These are phyloP conservation scores for Silurus lanzhouensis DNA, from an alignment of 2,797 vertebrate genomes.

Conservation along the genomic window DNA sequence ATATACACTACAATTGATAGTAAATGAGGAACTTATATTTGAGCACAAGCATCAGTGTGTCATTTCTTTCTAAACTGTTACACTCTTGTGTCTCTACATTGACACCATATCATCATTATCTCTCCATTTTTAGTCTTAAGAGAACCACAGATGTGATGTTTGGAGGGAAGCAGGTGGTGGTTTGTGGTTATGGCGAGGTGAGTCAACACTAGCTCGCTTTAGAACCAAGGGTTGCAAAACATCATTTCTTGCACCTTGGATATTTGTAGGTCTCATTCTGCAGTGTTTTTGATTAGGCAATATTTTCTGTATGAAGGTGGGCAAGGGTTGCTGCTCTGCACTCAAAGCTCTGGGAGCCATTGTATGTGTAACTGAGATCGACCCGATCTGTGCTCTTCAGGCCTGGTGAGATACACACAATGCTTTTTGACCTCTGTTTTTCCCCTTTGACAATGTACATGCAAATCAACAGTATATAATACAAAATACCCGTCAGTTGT, in stretches of 20 bases:
- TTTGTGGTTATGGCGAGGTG: conserved; percentile 98
- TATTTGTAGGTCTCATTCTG: background rate
- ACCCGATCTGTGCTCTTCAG: conserved; percentile 98
- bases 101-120: conserved; percentile 3
- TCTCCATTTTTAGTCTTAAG: conserved; percentile 83
- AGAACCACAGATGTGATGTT: conserved; percentile 99
- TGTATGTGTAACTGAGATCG: conserved; percentile 96
- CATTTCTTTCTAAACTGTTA: background rate
- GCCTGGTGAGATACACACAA: conserved; percentile 83
- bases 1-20: background rate
- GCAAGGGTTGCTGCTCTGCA: conserved; percentile 96
- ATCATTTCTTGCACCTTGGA: conserved; percentile 1
- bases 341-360: conserved; percentile 94
- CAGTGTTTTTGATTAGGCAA: background rate
- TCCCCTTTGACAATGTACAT: background rate
- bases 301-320: conserved; percentile 78
- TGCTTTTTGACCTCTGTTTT: background rate
- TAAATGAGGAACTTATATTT: conserved; percentile 1
- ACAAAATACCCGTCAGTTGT: background rate
- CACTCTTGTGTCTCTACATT: background rate
- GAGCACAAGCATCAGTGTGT: background rate
- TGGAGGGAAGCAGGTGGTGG: conserved; percentile 96
- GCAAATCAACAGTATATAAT: background rate
- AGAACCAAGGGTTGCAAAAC: background rate
- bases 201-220: conserved; percentile 59